Evolutionary conservation across 2,888 invertebrate species (phyloP), one percentile per base, ranked within the genome.

Genomic region (Heliconius charithonia): DNA sequence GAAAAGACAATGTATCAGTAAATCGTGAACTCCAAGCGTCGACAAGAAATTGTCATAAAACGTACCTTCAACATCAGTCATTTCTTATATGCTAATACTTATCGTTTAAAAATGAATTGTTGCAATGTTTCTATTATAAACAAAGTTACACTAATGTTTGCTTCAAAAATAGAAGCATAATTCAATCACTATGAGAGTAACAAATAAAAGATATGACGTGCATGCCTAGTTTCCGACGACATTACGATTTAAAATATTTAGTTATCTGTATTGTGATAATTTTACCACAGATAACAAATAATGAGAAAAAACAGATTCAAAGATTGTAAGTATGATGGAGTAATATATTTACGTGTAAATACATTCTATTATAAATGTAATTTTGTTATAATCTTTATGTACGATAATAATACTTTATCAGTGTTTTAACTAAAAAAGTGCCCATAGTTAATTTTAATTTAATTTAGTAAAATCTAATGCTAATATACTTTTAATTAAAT

Each of bases 1-100:
- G 93, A 89, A 94, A 94, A 87, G 82, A 63, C 62, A 75, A 76
- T 67, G 71, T 62, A 67, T 82, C 71, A 79, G 74, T 81, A 83
- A 76, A 81, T 79, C 75, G 59, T 76, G 70, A 65, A 80, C 75
- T 45, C 65, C 79, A 83, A 82, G 80, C 59, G 69, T 79, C 72
- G 78, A 78, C 70, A 59, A 78, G 84, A 83, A 82, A 81, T 78
- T 84, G 82, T 84, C 85, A 87, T 84, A 82, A 86, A 82, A 89
- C 88, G 85, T 86, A 94, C 94, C 94, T 92, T 94, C 94, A 45
- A 87, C 86, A 83, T 94, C 94, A 78, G 91, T 86, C 94, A 94
- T 93, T 86, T 89, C 83, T 79, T 84, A 86, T 77, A 79, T 72
- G 82, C 79, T 83, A 88, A 86, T 90, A 92, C 91, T 90, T 91